Evolutionary conservation across 2,113 vertebrate species (phyloP).

Genomic region (Poeciliopsis turrubarensis): DNA sequence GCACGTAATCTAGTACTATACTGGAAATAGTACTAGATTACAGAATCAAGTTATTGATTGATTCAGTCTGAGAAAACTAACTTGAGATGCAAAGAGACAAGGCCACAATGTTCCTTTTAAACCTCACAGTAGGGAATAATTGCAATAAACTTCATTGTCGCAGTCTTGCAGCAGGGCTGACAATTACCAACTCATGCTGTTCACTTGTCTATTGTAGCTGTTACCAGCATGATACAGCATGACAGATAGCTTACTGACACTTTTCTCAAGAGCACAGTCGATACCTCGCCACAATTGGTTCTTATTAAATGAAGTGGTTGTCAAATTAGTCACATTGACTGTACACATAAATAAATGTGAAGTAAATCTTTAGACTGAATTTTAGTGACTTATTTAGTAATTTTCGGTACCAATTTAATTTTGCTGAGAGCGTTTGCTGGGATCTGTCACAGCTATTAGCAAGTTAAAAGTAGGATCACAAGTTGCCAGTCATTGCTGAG

Average conservation of each 20-base stretch:
- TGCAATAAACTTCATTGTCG: neutral
- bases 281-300: neutral
- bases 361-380: neutral
- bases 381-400: neutral
- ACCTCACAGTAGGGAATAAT: neutral
- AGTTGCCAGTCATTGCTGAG: neutral
- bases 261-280: neutral
- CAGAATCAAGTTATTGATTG: neutral
- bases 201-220: slow-evolving; percentile 3
- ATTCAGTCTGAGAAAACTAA: neutral
- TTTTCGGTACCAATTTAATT: neutral
- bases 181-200: neutral
- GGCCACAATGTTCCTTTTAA: neutral
- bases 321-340: neutral
- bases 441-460: too few relatives aligned
- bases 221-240: slow-evolving; percentile 1
- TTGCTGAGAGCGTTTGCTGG: too few relatives aligned
- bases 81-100: neutral
- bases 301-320: neutral
- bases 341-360: neutral
- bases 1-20: neutral
- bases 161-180: neutral
- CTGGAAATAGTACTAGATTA: neutral
- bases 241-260: neutral
- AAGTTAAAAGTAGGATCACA: neutral